phyloP scores from a whole-genome alignment of 2,113 vertebrate genomes.

The Mixornis gularis region DNA sequence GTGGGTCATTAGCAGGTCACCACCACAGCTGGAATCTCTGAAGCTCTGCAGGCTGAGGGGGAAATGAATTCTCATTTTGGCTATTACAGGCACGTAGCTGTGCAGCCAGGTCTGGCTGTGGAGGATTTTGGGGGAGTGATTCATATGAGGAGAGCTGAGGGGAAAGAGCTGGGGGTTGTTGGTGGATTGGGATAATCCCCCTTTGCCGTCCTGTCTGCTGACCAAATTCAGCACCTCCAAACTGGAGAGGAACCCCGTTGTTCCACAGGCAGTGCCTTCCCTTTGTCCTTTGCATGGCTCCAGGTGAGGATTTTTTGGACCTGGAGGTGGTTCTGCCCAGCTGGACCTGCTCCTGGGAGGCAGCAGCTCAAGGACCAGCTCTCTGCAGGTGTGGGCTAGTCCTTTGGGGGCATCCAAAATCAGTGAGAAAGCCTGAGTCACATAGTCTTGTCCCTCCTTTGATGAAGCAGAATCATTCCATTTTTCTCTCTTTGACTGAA shows the following conservation, averaged over 20 bases:
- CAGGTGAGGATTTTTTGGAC: neutral
- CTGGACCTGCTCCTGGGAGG: neutral
- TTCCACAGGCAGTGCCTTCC: fast-evolving
- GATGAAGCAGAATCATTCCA: neutral
- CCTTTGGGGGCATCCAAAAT: neutral
- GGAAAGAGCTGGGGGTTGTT: neutral
- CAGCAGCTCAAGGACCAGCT: neutral
- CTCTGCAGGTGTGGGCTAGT: fast-evolving
- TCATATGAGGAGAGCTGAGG: neutral
- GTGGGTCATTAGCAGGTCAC: neutral
- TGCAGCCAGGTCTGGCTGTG: neutral
- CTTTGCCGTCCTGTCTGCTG: neutral
- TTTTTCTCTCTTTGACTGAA: neutral
- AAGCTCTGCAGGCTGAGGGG: neutral
- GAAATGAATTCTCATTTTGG: neutral
- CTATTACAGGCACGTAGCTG: neutral
- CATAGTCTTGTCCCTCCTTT: neutral
- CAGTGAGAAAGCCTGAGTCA: neutral
- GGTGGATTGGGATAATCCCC: neutral
- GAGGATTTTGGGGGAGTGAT: neutral
- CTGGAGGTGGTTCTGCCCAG: neutral
- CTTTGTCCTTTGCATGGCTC: neutral
- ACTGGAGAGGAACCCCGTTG: neutral
- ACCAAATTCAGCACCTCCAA: neutral
- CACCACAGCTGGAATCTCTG: neutral